A percentile compares a stretch with the other conserved stretches of the same genome.
These are phyloP conservation scores for Anableps anableps DNA, from an alignment of 2,797 vertebrate species.

Conservation along the genomic window DNA sequence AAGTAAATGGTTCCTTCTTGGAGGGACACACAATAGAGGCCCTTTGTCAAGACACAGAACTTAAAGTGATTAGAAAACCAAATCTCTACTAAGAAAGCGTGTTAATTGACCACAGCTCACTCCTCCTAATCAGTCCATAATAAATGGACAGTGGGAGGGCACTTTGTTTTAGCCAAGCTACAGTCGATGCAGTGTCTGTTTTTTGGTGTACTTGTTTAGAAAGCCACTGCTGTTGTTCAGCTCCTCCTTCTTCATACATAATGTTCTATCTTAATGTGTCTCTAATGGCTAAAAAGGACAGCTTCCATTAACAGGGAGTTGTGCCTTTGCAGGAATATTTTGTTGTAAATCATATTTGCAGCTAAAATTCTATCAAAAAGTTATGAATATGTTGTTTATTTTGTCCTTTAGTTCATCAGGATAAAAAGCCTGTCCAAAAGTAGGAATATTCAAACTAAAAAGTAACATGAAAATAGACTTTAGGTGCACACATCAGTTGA, in stretches of 20 bases:
- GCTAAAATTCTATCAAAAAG: conserved; percentile 22
- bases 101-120: conserved; percentile 85
- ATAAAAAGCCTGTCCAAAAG: conserved; percentile 16
- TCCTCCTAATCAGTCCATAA: conserved; percentile 80
- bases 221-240: conserved; percentile 60
- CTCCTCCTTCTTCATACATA: conserved; percentile 59
- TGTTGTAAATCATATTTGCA: conserved; percentile 17
- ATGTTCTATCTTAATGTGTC: conserved; percentile 63
- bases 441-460: background rate
- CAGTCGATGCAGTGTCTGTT: conserved; percentile 57
- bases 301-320: conserved; percentile 44
- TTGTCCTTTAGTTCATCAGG: conserved; percentile 5
- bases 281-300: conserved; percentile 59
- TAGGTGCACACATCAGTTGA: background rate
- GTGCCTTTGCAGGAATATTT: conserved; percentile 22
- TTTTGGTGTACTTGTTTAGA: conserved; percentile 54
- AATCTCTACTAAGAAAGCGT: conserved; percentile 83
- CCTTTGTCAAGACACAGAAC: conserved; percentile 83
- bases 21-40: conserved; percentile 80
- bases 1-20: conserved; percentile 76
- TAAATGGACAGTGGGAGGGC: conserved; percentile 70
- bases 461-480: conserved; percentile 3
- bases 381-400: conserved; percentile 6
- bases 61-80: conserved; percentile 88
- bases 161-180: conserved; percentile 68